Conservation (phyloP, 2,888 invertebrate genomes). For the Eudasyphora cyanicolor region DNA sequence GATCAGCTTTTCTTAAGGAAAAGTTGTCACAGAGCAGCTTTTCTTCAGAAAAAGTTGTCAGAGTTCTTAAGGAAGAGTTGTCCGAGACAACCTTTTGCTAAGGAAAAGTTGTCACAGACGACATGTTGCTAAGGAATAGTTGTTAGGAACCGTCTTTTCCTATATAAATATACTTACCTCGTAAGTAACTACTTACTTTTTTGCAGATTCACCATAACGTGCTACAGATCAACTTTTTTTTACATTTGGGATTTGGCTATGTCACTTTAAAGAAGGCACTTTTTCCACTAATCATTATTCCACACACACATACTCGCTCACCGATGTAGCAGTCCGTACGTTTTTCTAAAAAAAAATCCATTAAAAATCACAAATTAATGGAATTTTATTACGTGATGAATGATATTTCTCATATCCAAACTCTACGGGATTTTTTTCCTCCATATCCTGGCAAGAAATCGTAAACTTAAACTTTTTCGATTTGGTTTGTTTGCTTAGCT, state of each 20-base stretch:
- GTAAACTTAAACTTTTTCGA: background rate
- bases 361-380: conserved; percentile 43
- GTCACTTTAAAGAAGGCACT: background rate
- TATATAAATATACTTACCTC: too few species aligned
- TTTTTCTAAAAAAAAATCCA: conserved; percentile 21
- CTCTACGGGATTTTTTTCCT: background rate
- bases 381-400: conserved; percentile 39
- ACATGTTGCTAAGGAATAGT: too few species aligned
- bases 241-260: background rate
- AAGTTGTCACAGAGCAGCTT: too few species aligned
- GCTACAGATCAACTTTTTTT: conserved; percentile 5
- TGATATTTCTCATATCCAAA: background rate
- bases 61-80: too few species aligned
- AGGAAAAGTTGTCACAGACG: too few species aligned
- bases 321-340: background rate
- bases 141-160: too few species aligned
- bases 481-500: background rate
- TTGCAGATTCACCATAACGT: background rate
- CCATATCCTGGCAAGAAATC: background rate
- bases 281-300: background rate
- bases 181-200: too few species aligned
- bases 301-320: background rate
- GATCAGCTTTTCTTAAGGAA: too few species aligned
- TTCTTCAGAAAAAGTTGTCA: too few species aligned
- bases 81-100: too few species aligned